Conservation (phyloP, 1,140 invertebrate genomes). For the Ceratina japonica region DNA sequence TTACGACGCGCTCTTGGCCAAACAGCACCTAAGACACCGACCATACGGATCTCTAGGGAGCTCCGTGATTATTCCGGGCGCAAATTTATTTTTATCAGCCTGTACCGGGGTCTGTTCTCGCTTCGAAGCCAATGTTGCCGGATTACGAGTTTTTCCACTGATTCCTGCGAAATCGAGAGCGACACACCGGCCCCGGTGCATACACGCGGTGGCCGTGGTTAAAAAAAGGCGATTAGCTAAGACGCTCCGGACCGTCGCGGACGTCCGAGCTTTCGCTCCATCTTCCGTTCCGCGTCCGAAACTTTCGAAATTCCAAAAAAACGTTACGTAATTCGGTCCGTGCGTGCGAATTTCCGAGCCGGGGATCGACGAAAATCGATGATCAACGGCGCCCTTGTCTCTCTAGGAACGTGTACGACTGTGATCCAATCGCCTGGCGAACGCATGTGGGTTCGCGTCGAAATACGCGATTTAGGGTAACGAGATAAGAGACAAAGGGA, state of each 20-base stretch:
- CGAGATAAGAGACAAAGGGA: conserved; percentile 6
- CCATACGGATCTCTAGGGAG: conserved; percentile 64
- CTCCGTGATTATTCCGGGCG: conserved; percentile 66
- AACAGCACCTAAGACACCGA: conserved; percentile 56
- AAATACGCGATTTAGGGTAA: too few species aligned
- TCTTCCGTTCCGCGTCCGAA: too few species aligned
- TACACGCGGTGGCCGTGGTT: conserved; percentile 7
- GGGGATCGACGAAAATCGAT: too few species aligned
- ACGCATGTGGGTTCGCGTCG: background rate
- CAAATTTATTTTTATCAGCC: conserved; percentile 66
- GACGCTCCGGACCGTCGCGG: background rate
- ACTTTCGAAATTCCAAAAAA: conserved; percentile 39
- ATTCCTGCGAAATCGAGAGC: conserved; percentile 34
- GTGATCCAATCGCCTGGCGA: too few species aligned
- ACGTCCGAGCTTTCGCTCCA: conserved; percentile 2
- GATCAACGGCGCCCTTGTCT: too few species aligned
- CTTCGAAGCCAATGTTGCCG: conserved; percentile 57
- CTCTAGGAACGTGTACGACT: too few species aligned
- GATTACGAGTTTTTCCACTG: conserved; percentile 60
- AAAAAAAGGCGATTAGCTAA: conserved; percentile 13
- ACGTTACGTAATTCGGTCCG: background rate
- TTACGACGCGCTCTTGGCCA: conserved; percentile 7
- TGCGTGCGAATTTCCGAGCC: background rate
- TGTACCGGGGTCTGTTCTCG: conserved; percentile 58
- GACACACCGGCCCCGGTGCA: background rate